These are phyloP conservation scores for Selenia dentaria DNA, from an alignment of 2,888 invertebrate species.

Conservation along the genomic window DNA sequence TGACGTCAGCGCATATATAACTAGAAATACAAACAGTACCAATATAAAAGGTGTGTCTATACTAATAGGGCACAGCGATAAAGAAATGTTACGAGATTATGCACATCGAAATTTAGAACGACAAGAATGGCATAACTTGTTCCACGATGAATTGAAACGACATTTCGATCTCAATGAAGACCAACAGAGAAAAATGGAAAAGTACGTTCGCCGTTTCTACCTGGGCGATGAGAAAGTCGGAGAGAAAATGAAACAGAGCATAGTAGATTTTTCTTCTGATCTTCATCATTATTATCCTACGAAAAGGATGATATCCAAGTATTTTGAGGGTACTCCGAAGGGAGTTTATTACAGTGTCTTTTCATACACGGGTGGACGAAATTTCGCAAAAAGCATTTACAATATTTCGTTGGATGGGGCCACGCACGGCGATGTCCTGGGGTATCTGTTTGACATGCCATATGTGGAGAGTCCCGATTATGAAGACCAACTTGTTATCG, in stretches of 20 bases:
- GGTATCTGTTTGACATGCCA: slow-evolving; percentile 50
- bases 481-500: slow-evolving; percentile 37
- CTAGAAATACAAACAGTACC: slow-evolving; percentile 1
- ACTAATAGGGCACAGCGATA: slow-evolving; percentile 20
- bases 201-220: slow-evolving; percentile 36
- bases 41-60: slow-evolving; percentile 21
- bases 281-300: slow-evolving; percentile 32
- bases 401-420: slow-evolving; percentile 44
- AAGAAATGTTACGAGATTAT: slow-evolving; percentile 19
- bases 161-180: slow-evolving; percentile 29
- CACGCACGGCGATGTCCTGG: slow-evolving; percentile 47
- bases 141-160: slow-evolving; percentile 15
- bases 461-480: slow-evolving; percentile 33
- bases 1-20: slow-evolving; percentile 8
- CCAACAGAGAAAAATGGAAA: slow-evolving; percentile 29
- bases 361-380: slow-evolving; percentile 53
- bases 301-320: slow-evolving; percentile 43
- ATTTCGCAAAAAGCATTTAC: slow-evolving; percentile 41
- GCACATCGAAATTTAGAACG: slow-evolving; percentile 11
- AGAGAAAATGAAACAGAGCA: slow-evolving; percentile 18
- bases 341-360: slow-evolving; percentile 54
- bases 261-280: slow-evolving; percentile 38
- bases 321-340: slow-evolving; percentile 39
- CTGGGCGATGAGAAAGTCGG: slow-evolving; percentile 33
- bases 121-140: slow-evolving; percentile 9